Evolutionary conservation across 2,888 invertebrate genomes (phyloP).

Genomic region (Seira sanloemensis): DNA sequence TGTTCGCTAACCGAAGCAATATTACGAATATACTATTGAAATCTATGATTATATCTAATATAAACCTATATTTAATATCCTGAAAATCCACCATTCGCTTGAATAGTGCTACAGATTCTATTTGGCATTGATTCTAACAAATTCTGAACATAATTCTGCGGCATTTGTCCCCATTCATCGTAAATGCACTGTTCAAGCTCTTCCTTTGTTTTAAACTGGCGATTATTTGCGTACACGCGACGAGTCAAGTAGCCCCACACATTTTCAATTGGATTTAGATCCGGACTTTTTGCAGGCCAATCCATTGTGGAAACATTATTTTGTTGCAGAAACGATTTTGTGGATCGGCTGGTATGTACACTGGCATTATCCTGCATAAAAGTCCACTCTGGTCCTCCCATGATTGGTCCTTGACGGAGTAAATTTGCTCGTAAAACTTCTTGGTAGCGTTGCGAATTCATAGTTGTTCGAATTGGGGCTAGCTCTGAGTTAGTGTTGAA

Average conservation of each 20-base stretch:
- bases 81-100: too few relatives aligned
- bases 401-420: not conserved
- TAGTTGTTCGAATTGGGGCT: not conserved
- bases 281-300: constrained; percentile 18
- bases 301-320: not conserved
- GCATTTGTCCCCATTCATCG: not conserved
- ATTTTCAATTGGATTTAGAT: constrained; percentile 35
- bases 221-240: not conserved
- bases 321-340: not conserved
- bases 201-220: not conserved
- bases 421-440: not conserved
- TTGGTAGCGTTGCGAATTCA: constrained; percentile 11
- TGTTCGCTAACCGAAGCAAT: too few relatives aligned
- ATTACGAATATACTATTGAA: too few relatives aligned
- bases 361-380: constrained; percentile 19
- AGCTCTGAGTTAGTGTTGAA: not conserved
- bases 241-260: not conserved
- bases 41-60: too few relatives aligned
- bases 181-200: constrained; percentile 2
- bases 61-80: too few relatives aligned
- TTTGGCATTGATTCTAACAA: not conserved
- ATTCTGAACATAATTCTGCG: not conserved
- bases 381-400: constrained; percentile 12
- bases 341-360: not conserved
- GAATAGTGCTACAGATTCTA: not conserved